Evolutionary conservation across 2,113 vertebrate genomes (phyloP).

Genomic region (Lepus americanus): DNA sequence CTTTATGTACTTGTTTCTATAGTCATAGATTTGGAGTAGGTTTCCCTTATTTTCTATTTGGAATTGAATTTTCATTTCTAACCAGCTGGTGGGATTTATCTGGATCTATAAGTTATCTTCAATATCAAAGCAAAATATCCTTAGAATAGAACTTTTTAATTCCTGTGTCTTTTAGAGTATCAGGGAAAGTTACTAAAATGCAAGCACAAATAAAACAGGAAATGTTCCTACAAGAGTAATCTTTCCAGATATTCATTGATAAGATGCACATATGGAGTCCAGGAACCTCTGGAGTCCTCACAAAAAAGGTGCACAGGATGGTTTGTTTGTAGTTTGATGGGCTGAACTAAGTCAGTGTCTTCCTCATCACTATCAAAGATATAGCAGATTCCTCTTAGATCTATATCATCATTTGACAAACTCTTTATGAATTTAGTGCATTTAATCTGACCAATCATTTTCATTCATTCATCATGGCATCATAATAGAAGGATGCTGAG

Average conservation of each 20-base stretch:
- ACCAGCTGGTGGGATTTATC: background rate
- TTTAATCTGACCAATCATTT: background rate
- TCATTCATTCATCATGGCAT: background rate
- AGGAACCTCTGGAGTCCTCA: background rate
- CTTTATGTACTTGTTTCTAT: background rate
- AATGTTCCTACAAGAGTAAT: background rate
- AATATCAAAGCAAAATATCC: background rate
- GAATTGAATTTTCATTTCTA: slow-evolving; percentile 33
- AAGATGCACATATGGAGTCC: background rate
- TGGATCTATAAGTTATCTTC: background rate
- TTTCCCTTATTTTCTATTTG: background rate
- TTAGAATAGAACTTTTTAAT: background rate
- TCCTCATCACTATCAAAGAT: background rate
- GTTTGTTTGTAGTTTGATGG: background rate
- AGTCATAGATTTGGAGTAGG: background rate
- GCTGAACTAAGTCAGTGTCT: background rate
- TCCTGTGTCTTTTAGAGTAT: background rate
- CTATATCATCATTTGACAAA: background rate
- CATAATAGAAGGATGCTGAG: background rate
- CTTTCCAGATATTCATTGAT: background rate
- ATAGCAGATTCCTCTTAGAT: background rate
- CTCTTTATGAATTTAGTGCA: background rate
- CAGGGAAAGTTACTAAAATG: background rate
- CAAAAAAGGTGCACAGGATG: background rate
- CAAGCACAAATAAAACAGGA: background rate